Percentiles rank a stretch among this genome's conserved stretches.
These are phyloP conservation scores for Unio delphinus DNA, from an alignment of 2,888 invertebrate genomes.

Conservation along the genomic window DNA sequence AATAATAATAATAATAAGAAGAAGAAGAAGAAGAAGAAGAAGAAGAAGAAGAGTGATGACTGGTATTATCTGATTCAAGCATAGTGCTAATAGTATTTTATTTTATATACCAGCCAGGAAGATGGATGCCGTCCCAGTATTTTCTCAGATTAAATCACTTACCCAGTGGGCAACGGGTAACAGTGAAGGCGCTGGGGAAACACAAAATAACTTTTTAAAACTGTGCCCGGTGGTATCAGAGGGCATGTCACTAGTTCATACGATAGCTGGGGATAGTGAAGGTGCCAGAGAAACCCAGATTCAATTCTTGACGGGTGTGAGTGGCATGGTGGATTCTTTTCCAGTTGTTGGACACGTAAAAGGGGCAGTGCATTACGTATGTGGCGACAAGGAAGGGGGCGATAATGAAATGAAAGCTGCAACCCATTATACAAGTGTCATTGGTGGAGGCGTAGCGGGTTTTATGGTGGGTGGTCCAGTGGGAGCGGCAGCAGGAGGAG, in stretches of 20 bases:
- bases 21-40: too few species aligned
- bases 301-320: neutral
- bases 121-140: neutral
- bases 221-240: neutral
- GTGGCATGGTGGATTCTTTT: neutral
- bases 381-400: neutral
- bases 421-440: neutral
- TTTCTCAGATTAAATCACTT: neutral
- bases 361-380: neutral
- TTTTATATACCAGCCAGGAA: neutral
- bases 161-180: neutral
- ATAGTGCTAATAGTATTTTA: too few species aligned
- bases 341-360: neutral
- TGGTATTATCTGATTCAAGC: too few species aligned
- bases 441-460: neutral
- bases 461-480: neutral
- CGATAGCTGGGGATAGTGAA: neutral
- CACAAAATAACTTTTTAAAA: neutral
- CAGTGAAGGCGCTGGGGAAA: neutral
- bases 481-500: neutral
- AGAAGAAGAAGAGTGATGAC: too few species aligned
- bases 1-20: too few species aligned
- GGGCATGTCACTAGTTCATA: neutral
- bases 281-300: neutral
- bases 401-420: neutral